A percentile compares a stretch with the other conserved stretches of the same genome.
Conservation (phyloP, 2,797 vertebrate species). For the Alca torda region DNA sequence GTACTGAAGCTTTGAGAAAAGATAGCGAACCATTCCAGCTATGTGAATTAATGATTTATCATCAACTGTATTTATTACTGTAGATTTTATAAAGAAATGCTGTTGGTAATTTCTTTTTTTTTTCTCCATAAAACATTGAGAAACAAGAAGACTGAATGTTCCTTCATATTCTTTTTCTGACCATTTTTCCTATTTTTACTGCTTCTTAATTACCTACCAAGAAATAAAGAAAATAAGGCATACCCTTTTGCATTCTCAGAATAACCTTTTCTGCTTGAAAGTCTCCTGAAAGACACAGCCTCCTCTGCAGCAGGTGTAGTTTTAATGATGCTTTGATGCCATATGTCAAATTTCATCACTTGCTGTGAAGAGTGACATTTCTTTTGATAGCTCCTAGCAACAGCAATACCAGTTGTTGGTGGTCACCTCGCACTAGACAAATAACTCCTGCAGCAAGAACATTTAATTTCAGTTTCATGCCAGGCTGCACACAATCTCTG, state of each 20-base stretch:
- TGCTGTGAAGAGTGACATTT: constrained; percentile 95
- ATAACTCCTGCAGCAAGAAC: constrained; percentile 37
- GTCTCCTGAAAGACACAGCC: constrained; percentile 82
- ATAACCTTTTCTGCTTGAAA: constrained; percentile 80
- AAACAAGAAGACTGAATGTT: not conserved
- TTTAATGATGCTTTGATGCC: constrained; percentile 96
- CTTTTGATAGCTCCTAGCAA: constrained; percentile 84
- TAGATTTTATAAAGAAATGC: not conserved
- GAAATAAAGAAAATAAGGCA: constrained; percentile 65
- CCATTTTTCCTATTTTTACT: not conserved
- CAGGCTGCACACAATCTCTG: not conserved
- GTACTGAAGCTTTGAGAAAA: not conserved
- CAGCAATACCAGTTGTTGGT: constrained; percentile 69
- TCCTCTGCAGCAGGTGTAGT: constrained; percentile 87
- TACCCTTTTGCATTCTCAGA: constrained; percentile 72
- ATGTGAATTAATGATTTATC: not conserved
- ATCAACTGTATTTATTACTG: not conserved
- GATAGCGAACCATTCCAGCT: not conserved
- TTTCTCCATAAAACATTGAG: not conserved
- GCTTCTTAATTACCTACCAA: constrained; percentile 56
- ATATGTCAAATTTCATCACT: constrained; percentile 97
- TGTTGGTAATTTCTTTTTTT: not conserved
- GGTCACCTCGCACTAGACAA: constrained; percentile 61
- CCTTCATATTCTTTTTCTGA: not conserved
- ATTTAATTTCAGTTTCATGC: constrained; percentile 59